Conservation (phyloP, 2,888 invertebrate species). For the Frankliniella intonsa region DNA sequence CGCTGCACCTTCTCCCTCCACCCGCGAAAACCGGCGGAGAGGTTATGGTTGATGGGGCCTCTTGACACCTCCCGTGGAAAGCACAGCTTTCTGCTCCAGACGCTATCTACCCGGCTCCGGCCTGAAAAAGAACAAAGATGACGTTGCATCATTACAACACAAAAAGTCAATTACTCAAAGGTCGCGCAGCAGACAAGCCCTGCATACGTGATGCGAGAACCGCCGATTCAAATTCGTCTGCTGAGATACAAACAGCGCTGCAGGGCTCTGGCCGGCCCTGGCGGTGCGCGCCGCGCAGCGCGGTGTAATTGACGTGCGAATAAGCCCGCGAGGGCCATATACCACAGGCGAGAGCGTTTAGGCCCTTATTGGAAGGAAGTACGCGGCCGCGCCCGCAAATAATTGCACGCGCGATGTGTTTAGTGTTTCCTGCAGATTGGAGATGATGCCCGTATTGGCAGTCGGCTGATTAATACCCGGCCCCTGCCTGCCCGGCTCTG, state of each 20-base stretch:
- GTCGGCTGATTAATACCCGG: constrained; percentile 23
- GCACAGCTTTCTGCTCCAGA: neutral
- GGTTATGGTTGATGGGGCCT: too few relatives aligned
- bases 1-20: neutral
- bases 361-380: neutral
- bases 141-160: neutral
- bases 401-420: neutral
- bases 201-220: too few relatives aligned
- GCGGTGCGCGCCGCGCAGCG: too few relatives aligned
- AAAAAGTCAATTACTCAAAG: too few relatives aligned
- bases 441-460: constrained; percentile 15
- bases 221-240: too few relatives aligned
- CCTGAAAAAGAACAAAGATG: neutral
- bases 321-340: too few relatives aligned
- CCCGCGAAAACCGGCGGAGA: neutral
- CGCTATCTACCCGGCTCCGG: neutral
- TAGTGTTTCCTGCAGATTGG: constrained; percentile 9
- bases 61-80: neutral
- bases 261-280: too few relatives aligned
- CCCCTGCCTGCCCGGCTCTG: neutral
- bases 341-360: neutral
- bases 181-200: neutral
- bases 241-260: too few relatives aligned
- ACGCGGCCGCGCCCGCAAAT: neutral
- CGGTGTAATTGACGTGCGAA: too few relatives aligned